Evolutionary conservation across 2,888 invertebrate genomes (phyloP).

Genomic region (Cephonodes hylas): DNA sequence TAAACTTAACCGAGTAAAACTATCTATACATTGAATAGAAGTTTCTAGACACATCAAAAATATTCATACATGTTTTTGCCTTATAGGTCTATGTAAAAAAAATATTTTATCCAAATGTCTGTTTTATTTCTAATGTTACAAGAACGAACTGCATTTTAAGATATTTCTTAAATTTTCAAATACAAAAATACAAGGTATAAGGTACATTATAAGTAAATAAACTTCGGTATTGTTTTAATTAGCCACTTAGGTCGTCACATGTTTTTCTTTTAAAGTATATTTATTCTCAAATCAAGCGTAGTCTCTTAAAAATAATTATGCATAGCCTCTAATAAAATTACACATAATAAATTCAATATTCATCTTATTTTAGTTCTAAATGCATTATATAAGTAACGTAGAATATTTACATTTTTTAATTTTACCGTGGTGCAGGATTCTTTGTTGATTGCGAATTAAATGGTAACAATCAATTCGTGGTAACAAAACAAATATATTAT

Average conservation of each 20-base stretch:
- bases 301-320: conserved; percentile 34
- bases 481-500: conserved; percentile 24
- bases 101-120: not conserved
- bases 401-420: conserved; percentile 1
- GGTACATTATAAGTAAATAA: not conserved
- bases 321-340: conserved; percentile 40
- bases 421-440: not conserved
- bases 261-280: not conserved
- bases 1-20: not conserved
- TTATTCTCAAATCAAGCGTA: conserved; percentile 27
- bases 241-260: not conserved
- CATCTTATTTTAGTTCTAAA: not conserved
- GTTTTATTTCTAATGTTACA: not conserved
- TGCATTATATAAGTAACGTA: not conserved
- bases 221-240: not conserved
- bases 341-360: conserved; percentile 14
- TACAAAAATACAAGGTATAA: not conserved
- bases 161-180: not conserved
- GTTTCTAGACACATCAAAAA: not conserved
- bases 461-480: conserved; percentile 32
- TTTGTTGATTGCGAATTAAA: conserved; percentile 8
- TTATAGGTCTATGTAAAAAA: not conserved
- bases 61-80: not conserved
- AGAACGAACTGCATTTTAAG: not conserved
- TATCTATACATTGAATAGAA: not conserved